A percentile compares a stretch with the other conserved stretches of the same genome.
phyloP scores from a whole-genome alignment of 2,888 invertebrate species.

The Drymonia ruficornis region DNA sequence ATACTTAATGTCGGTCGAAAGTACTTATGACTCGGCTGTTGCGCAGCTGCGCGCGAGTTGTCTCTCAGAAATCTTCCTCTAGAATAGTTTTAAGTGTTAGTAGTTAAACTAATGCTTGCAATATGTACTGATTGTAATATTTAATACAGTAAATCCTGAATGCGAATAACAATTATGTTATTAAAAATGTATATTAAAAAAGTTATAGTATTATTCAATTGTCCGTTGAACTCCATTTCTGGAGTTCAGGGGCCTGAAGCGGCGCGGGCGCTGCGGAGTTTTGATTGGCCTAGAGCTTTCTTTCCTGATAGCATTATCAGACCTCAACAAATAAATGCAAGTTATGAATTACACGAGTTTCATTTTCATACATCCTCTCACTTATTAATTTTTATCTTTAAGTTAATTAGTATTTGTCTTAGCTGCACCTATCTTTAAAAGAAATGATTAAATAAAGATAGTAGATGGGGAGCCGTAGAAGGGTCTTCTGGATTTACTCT shows the following conservation, averaged over 20 bases:
- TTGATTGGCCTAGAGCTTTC: conserved; percentile 85
- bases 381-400: background rate
- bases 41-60: conserved; percentile 15
- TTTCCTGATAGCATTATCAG: conserved; percentile 87
- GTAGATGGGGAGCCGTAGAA: no score
- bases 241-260: conserved; percentile 49
- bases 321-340: conserved; percentile 82
- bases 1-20: conserved; percentile 35
- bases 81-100: conserved; percentile 27
- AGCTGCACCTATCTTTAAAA: no score
- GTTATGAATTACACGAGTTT: conserved; percentile 57
- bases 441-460: no score
- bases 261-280: conserved; percentile 77
- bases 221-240: conserved; percentile 16
- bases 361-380: conserved; percentile 37
- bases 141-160: conserved; percentile 19
- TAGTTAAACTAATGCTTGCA: conserved; percentile 31
- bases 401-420: no score
- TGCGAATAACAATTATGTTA: conserved; percentile 21
- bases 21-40: conserved; percentile 33
- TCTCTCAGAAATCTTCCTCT: conserved; percentile 2
- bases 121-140: conserved; percentile 36
- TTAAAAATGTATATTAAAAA: conserved; percentile 25
- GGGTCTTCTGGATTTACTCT: no score
- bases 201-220: conserved; percentile 30